Base-by-base conservation (phyloP, 2,888 invertebrate species). In the Pachliopta kotzebuea region DNA sequence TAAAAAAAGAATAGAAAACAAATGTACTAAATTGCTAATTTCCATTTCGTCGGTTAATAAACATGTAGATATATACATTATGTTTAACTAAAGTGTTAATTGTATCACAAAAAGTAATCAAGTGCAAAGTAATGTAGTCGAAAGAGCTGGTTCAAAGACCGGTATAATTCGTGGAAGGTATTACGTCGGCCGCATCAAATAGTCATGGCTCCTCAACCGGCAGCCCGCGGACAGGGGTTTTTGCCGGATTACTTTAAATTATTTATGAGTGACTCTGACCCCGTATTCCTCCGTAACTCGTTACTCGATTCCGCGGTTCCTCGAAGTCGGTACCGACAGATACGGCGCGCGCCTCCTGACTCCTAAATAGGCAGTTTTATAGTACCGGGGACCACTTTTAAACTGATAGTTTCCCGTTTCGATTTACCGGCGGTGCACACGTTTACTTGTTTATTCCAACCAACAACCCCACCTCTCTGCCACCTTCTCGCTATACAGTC, bases 241-340 rank as follows among this genome's bases (percentile, higher is more conserved):
- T 89, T 89, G 85, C 82, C 78, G 86, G 85, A 88, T 90, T 86
- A 86, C 78, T 82, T 83, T 91, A 88, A 87, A 91, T 91, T 89
- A 91, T 91, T 91, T 90, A 91, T 91, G 90, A 90, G 88, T 80
- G 81, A 75, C 79, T 83, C 83, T 85, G 85, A 84, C 90, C 88
- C 83, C 78, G 77, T 74, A 77, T 77, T 78, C 74, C 78, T 73
- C 70, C 67, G 70, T 69, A 73, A 72, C 77, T 75, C 74, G 74
- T 76, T 75, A 73, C 74, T 74, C 70, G 76, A 70, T 68, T 71
- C 68, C 68, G 70, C 68, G 71, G 68, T 68, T 71, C 67, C 70
- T 70, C 63, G 69, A 70, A 71, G 72, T 68, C 71, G 68, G 70
- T 69, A 67, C 72, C 70, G 76, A 76, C 75, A 74, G 76, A 80